Base-by-base conservation (phyloP, 2,797 vertebrate genomes). In the Huso huso region DNA sequence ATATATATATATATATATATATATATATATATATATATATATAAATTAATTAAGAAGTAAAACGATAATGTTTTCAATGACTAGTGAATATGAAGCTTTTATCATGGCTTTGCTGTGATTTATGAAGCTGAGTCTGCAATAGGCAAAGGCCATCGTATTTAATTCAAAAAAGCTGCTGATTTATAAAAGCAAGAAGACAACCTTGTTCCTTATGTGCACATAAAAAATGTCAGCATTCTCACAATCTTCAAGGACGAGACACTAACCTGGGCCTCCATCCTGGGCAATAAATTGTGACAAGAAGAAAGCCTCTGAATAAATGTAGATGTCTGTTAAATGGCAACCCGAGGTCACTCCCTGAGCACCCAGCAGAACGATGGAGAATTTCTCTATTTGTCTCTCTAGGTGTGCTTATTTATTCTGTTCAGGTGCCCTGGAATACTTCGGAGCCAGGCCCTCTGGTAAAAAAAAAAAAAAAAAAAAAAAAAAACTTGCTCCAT, bases 121-220 rank as follows among this genome's bases (percentile, higher is more conserved):
- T 58, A 58, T 58, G 55, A 13, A 58, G 55, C 55, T 58, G 55
- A 58, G 10, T 58, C 6, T n/a, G n/a, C 10, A 58, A 58, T 58
- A 58, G 55, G 9, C 55, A 58, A 58, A 58, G 55, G 55, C 55
- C 55, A 58, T 1, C 6, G 11, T 58, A 58, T 58, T 58, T 58
- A 58, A 58, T 58, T 58, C 55, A 58, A n/a, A 58, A 37, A 58
- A 58, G 55, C 55, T 58, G 55, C 55, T 58, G 55, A 58, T 58
- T 58, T 58, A 58, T 58, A 58, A 58, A 58, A 58, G 55, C 55
- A 11, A 58, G 55, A n/a, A 10, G 55, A 58, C 55, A 58, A 58
- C 55, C 55, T 58, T 58, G 12, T 58, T 58, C 55, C 55, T 58
- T 58, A 12, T 58, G 13, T 58, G 10, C 55, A 58, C 55, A 58